Evolutionary conservation across 2,797 vertebrate genomes (phyloP).

Genomic region (Masticophis lateralis): DNA sequence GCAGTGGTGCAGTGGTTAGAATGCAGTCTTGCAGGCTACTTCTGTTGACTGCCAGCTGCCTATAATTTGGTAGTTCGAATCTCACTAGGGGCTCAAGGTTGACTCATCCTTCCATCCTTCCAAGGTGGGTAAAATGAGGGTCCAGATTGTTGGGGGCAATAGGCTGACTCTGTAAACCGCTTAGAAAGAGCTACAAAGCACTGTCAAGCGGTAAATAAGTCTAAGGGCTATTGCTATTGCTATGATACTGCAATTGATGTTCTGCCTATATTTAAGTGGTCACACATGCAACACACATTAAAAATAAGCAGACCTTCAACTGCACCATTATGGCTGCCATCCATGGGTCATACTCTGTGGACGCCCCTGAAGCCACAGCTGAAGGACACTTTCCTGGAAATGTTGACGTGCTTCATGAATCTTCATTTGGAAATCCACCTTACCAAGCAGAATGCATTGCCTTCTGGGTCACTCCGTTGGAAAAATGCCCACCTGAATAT

Average conservation of each 20-base stretch:
- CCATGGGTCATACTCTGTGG: neutral
- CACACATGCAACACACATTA: neutral
- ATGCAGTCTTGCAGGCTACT: no score
- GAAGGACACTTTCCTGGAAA: constrained; percentile 37
- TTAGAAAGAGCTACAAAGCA: no score
- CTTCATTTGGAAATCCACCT: constrained; percentile 5
- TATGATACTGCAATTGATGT: neutral
- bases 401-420: neutral
- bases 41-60: no score
- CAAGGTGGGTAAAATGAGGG: no score
- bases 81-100: no score
- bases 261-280: neutral
- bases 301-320: neutral
- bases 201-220: no score
- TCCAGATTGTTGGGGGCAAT: no score
- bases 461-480: constrained; percentile 50
- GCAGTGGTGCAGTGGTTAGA: no score
- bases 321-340: neutral
- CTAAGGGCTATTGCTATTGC: no score
- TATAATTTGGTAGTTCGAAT: no score
- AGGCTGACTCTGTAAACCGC: no score
- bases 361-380: constrained; percentile 29
- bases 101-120: no score
- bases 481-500: constrained; percentile 16
- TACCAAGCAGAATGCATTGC: constrained; percentile 56